A percentile compares a stretch with the other conserved stretches of the same genome.
Conservation (phyloP, 2,113 vertebrate species). For the Antennarius striatus region DNA sequence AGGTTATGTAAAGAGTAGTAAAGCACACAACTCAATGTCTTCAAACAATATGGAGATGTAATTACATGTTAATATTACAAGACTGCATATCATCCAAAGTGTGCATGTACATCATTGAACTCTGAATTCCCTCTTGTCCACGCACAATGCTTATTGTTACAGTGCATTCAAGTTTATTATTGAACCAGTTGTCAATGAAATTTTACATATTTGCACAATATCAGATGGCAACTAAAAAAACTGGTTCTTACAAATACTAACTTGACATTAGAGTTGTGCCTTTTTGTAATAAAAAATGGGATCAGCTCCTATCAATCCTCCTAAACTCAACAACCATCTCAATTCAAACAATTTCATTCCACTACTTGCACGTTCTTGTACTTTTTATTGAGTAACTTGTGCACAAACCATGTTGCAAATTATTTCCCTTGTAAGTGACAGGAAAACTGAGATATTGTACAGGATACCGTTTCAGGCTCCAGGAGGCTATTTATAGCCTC, state of each 20-base stretch:
- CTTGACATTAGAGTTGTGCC: neutral
- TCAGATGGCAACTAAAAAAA: constrained; percentile 5
- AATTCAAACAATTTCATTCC: constrained; percentile 40
- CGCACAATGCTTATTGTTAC: constrained; percentile 12
- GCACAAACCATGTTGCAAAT: constrained; percentile 61
- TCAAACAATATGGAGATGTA: neutral
- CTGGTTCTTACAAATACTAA: neutral
- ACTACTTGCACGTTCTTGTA: neutral
- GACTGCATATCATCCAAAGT: neutral
- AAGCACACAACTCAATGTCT: neutral
- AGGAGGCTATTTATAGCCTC: constrained; percentile 88
- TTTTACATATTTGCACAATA: constrained; percentile 37
- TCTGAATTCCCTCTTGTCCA: constrained; percentile 5
- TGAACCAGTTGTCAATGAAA: neutral
- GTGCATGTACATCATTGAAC: constrained; percentile 6
- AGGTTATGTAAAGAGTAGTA: constrained; percentile 10
- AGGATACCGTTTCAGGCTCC: constrained; percentile 73
- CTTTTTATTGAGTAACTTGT: constrained; percentile 27
- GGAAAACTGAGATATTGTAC: constrained; percentile 84
- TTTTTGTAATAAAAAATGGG: neutral
- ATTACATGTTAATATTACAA: constrained; percentile 16
- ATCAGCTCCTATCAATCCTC: constrained; percentile 1
- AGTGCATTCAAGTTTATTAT: constrained; percentile 18
- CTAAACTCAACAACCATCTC: constrained; percentile 8
- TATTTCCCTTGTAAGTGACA: constrained; percentile 66